Evolutionary conservation across 2,888 invertebrate species (phyloP), one percentile per base, ranked within the genome.

Genomic region (Linyphia triangularis): DNA sequence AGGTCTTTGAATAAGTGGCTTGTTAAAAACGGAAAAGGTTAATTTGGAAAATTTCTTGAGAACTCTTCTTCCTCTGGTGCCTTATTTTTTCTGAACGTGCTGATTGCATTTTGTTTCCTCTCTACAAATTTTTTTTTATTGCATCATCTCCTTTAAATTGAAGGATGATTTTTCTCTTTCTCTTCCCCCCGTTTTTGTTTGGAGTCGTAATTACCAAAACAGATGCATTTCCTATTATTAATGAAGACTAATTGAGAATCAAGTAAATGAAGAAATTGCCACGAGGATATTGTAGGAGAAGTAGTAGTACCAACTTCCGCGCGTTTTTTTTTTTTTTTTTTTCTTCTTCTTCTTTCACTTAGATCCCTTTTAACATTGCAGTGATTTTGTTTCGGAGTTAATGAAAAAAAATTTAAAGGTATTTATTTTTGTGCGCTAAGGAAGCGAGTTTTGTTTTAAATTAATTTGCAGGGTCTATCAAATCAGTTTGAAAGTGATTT

Each of bases 201-300:
- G 63, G 63, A 86, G 79, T 81, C 72, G 86, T 88, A 88, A 88
- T 88, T 88, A 88, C 86, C 65, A 88, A 88, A 88, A 88, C 86
- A 88, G 86, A 88, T 88, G 86, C 86, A 81, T 88, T 88, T 88
- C 86, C 86, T 88, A 73, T 88, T 88, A 88, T 88, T 88, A 88
- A 88, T 88, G 81, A 88, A 88, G 81, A 81, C 86, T 88, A 88
- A 88, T 88, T 88, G 86, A 88, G 86, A 82, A 88, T 88, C 86
- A 88, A 88, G 81, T 88, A 88, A 88, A 88, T 88, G 81, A 88
- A 88, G 86, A 81, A 88, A 43, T 63, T 81, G 72, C 81, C 81
- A 82, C 75, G 43, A 43, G 43, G 43, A 16, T 2, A 16, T 16
- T 9, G 16, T 13, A 13, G 51, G n/a, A 51, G 51, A 51, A 51